Conservation (phyloP, 2,888 invertebrate genomes). For the Brachynemurus nebulosus region DNA sequence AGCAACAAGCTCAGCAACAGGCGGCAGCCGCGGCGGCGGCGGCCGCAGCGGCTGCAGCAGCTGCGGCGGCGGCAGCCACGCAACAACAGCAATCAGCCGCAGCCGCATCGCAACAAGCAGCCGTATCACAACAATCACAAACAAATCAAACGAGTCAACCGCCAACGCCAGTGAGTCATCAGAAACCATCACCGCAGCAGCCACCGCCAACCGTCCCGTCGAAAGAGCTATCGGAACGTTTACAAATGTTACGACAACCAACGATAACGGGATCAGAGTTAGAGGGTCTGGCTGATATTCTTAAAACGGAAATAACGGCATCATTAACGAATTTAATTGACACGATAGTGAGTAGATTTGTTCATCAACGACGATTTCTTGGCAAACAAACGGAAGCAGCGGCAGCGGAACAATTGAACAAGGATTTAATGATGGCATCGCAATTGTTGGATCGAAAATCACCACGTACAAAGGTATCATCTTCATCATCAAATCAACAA, state of each 20-base stretch:
- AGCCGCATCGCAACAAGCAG: conserved; percentile 21
- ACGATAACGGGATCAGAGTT: conserved; percentile 64
- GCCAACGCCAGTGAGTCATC: conserved; percentile 22
- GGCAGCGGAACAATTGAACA: conserved; percentile 72
- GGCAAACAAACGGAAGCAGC: conserved; percentile 66
- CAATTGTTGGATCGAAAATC: conserved; percentile 74
- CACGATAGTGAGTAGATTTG: conserved; percentile 71
- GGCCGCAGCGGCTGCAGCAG: conserved; percentile 31
- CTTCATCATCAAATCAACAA: conserved; percentile 40
- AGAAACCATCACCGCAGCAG: conserved; percentile 26
- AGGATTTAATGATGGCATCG: conserved; percentile 69
- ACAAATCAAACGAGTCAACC: conserved; percentile 28
- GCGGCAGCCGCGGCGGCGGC: conserved; percentile 25
- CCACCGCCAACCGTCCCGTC: conserved; percentile 35
- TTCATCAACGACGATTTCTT: conserved; percentile 62
- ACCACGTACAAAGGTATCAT: conserved; percentile 61
- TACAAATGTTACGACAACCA: conserved; percentile 60
- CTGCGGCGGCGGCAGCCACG: conserved; percentile 29
- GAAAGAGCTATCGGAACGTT: conserved; percentile 61
- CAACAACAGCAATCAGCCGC: conserved; percentile 30
- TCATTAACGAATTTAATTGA: conserved; percentile 76
- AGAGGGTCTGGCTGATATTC: conserved; percentile 77
- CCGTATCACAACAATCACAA: conserved; percentile 29
- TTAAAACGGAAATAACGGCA: conserved; percentile 80
- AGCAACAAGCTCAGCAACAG: conserved; percentile 32